Evolutionary conservation across 2,113 vertebrate species (phyloP).

Genomic region (Notothenia coriiceps): DNA sequence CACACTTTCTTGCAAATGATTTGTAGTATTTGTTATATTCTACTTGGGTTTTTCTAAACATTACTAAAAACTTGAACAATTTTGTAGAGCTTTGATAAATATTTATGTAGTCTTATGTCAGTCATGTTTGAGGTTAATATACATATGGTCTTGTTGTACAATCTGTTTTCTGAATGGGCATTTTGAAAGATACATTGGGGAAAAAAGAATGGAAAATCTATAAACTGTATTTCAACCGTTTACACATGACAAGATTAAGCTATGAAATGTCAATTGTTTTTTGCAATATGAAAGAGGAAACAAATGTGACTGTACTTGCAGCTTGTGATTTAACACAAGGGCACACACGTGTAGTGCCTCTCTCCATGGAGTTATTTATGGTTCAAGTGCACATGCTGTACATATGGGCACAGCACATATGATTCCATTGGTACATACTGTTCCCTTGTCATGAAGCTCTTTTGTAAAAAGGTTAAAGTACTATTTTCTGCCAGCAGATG

Average conservation of each 20-base stretch:
- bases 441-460: constrained; percentile 8
- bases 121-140: background rate
- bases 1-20: background rate
- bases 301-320: background rate
- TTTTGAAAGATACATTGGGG: too few species aligned
- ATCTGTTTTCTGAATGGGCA: too few species aligned
- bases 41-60: background rate
- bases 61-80: background rate
- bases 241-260: background rate
- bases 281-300: background rate
- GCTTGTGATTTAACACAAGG: constrained; percentile 12
- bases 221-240: background rate
- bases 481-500: constrained; percentile 60
- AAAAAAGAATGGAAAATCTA: too few species aligned
- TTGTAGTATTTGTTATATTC: constrained; percentile 7
- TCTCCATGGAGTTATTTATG: constrained; percentile 31
- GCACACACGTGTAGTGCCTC: background rate
- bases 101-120: background rate
- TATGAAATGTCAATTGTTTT: background rate
- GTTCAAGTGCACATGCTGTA: constrained; percentile 5
- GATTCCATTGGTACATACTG: constrained; percentile 28
- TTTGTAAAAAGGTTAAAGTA: constrained; percentile 38
- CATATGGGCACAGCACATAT: constrained; percentile 5
- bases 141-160: too few species aligned
- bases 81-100: background rate